Evolutionary conservation across 2,888 invertebrate species (phyloP).

Genomic region (Acronicta leporina): DNA sequence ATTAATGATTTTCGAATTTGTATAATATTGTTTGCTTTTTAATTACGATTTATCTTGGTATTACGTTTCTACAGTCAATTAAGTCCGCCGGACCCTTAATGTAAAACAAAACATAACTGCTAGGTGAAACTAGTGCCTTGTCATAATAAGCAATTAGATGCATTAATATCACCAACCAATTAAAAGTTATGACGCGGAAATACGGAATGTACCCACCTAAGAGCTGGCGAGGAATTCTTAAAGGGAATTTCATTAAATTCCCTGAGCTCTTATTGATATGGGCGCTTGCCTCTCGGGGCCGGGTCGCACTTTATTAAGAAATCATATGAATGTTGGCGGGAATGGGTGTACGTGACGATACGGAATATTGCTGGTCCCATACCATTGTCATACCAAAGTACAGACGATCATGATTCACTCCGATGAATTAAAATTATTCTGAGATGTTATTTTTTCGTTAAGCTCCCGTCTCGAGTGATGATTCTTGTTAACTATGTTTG

Average conservation of each 20-base stretch:
- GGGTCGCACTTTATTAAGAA: conserved; percentile 86
- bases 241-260: conserved; percentile 81
- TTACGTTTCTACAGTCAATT: no score
- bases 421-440: conserved; percentile 45
- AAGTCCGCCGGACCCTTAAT: no score
- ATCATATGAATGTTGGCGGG: conserved; percentile 83
- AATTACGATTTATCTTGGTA: no score
- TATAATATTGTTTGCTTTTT: no score
- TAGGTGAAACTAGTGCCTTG: no score
- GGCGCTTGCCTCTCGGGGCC: conserved; percentile 76
- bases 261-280: conserved; percentile 84
- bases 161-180: conserved; percentile 53
- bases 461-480: conserved; percentile 29
- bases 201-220: conserved; percentile 71
- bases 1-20: no score
- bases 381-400: conserved; percentile 53
- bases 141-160: neutral
- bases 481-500: conserved; percentile 33
- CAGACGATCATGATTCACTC: conserved; percentile 42
- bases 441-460: conserved; percentile 54
- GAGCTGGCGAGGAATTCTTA: conserved; percentile 72
- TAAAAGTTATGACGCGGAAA: conserved; percentile 63
- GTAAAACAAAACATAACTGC: no score
- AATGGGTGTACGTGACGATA: conserved; percentile 83
- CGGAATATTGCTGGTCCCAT: conserved; percentile 73